Base-by-base conservation (phyloP, 1,140 invertebrate genomes). In the Leucophenga varia region DNA sequence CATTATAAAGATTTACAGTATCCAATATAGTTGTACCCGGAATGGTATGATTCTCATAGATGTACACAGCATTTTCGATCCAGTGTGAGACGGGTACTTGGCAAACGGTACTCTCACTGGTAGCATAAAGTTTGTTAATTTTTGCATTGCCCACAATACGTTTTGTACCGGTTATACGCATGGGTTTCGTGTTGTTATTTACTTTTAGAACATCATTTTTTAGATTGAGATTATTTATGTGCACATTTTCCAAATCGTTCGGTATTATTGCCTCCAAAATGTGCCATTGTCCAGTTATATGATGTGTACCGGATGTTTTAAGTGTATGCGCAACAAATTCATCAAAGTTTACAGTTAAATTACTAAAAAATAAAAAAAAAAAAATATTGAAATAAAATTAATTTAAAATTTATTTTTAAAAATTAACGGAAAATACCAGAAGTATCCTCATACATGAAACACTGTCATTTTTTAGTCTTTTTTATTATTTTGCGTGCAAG, bases 151-250 rank as follows among this genome's bases (percentile, higher is more conserved):
- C 10, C 5, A 78, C 42, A 6, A n/a, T n/a, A n/a, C n/a, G 5
- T 47, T 61, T 79, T 79, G 2, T 34, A n/a, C n/a, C 32, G 5
- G 70, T 42, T 0, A 51, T 10, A n/a, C 2, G 46, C 42, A 9
- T 38, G 19, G 18, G 10, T 51, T n/a, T n/a, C 12, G 32, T n/a
- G 20, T 47, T 44, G 16, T 22, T n/a, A 42, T 56, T 56, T 19
- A 46, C 1, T 6, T 25, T 5, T 5, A 79, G 56, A 5, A 80
- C 55, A 49, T 79, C 78, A 21, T 63, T 55, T 25, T 64, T 49
- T 39, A 79, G 47, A 60, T 78, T 67, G n/a, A 78, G 49, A 28
- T 73, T 49, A 53, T 79, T 79, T 18, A 80, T 57, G 0, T 47
- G 36, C 1, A 70, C 55, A 46, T 64, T 45, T 8, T 52, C 49